Evolutionary conservation across 2,888 invertebrate genomes (phyloP).

Genomic region (Eledona agricola): DNA sequence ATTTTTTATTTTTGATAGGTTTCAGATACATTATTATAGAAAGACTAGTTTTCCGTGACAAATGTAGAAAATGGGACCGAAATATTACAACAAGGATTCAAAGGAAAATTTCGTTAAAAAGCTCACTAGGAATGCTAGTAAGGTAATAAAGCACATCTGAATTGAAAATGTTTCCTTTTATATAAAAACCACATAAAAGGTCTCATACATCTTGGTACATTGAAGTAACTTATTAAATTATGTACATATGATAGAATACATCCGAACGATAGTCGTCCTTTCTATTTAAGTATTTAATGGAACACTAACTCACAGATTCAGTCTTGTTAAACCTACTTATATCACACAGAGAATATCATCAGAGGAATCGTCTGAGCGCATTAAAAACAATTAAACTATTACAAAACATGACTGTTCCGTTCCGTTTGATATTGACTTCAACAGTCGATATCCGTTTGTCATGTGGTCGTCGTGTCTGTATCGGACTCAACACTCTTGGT

Average conservation of each 20-base stretch:
- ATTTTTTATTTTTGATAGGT: too few relatives aligned
- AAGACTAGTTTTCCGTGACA: too few relatives aligned
- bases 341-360: slow-evolving; percentile 42
- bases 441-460: slow-evolving; percentile 48
- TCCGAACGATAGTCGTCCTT: slow-evolving; percentile 32
- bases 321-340: slow-evolving; percentile 44
- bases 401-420: slow-evolving; percentile 2
- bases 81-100: too few relatives aligned
- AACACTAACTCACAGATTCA: slow-evolving; percentile 44
- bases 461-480: slow-evolving; percentile 54
- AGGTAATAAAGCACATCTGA: too few relatives aligned
- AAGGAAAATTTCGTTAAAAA: too few relatives aligned
- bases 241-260: slow-evolving; percentile 34
- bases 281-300: slow-evolving; percentile 27
- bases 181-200: slow-evolving; percentile 27
- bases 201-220: slow-evolving; percentile 18
- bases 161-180: slow-evolving; percentile 5
- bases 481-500: slow-evolving; percentile 58
- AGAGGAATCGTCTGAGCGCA: too few relatives aligned
- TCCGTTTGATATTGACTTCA: slow-evolving; percentile 9
- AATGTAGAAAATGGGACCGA: too few relatives aligned
- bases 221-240: slow-evolving; percentile 25
- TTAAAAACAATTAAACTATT: slow-evolving; percentile 7
- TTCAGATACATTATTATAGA: too few relatives aligned
- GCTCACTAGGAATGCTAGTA: too few relatives aligned